phyloP scores from a whole-genome alignment of 2,797 vertebrate species.

The Cryptoprocta ferox region DNA sequence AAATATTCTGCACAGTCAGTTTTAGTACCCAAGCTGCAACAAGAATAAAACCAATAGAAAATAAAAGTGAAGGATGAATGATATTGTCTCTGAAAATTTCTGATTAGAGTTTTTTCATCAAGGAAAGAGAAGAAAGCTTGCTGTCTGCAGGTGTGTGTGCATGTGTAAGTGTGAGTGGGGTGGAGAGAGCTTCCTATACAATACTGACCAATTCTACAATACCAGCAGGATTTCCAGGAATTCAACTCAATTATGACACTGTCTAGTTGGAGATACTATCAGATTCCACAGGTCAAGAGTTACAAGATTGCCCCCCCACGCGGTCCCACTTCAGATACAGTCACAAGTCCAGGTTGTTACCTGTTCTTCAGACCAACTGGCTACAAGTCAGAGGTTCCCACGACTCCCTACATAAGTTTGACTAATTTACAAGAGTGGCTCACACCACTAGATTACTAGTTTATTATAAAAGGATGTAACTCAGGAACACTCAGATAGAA shows the following conservation, averaged over 20 bases:
- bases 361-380: background rate
- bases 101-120: background rate
- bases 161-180: background rate
- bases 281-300: background rate
- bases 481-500: background rate
- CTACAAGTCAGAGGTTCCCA: background rate
- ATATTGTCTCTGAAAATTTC: background rate
- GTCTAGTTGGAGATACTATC: background rate
- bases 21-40: background rate
- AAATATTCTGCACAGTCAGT: background rate
- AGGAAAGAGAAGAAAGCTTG: background rate
- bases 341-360: background rate
- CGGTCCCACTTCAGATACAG: background rate
- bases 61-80: background rate
- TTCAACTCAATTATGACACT: background rate
- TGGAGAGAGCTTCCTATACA: background rate
- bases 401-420: background rate
- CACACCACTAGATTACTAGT: background rate
- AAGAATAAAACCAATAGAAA: background rate
- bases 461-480: background rate
- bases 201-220: background rate
- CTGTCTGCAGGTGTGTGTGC: background rate
- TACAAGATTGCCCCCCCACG: background rate
- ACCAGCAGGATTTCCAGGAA: background rate
- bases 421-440: background rate